A percentile compares a stretch with the other conserved stretches of the same genome.
Evolutionary conservation across 2,797 vertebrate genomes (phyloP).

Genomic region (Paramormyrops hopkinsi): DNA sequence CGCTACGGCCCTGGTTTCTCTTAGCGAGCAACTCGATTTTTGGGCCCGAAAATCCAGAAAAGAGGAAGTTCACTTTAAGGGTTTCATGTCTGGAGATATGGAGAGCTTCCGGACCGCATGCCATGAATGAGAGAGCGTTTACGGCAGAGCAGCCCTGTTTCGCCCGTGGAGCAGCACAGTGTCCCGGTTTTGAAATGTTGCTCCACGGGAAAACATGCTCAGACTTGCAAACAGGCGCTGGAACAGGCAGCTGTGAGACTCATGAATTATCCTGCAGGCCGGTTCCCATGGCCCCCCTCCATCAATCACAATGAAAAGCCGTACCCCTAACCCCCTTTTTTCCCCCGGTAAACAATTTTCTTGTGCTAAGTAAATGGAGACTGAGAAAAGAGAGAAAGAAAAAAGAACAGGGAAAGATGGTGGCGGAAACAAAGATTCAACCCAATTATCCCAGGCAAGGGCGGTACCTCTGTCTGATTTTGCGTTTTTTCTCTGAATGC

Average conservation of each 20-base stretch:
- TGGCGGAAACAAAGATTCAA: conserved; percentile 38
- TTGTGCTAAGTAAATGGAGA: conserved; percentile 27
- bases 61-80: not conserved
- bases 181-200: conserved; percentile 18
- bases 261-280: conserved; percentile 41
- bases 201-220: conserved; percentile 7
- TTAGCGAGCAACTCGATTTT: not conserved
- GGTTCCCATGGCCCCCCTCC: conserved; percentile 49
- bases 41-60: not conserved
- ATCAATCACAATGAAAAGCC: conserved; percentile 50
- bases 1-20: not conserved
- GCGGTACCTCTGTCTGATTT: conserved; percentile 27
- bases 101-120: not conserved
- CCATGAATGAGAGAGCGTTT: not conserved
- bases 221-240: conserved; percentile 35
- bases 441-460: conserved; percentile 38
- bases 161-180: not conserved
- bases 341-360: conserved; percentile 27
- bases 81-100: not conserved
- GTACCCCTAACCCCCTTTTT: conserved; percentile 1
- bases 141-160: not conserved
- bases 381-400: not conserved
- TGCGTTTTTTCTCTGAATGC: conserved; percentile 12
- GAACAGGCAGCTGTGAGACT: conserved; percentile 37
- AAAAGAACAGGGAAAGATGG: conserved; percentile 11